Conservation (phyloP, 2,888 invertebrate genomes). For the Allophyes oxyacanthae region DNA sequence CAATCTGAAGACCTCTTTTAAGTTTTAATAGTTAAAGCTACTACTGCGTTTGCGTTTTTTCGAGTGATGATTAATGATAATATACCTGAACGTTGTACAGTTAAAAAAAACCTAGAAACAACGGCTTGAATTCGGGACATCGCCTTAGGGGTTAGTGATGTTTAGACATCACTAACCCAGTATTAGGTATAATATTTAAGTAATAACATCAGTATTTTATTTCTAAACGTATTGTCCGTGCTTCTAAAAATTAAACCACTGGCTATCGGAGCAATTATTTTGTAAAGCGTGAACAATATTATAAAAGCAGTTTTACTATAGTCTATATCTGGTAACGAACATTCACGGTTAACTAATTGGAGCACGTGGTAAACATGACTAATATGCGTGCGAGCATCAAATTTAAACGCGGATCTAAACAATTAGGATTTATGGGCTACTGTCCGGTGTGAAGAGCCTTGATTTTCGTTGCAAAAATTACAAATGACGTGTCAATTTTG, state of each 20-base stretch:
- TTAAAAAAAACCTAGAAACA: too few relatives aligned
- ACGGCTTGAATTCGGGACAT: too few relatives aligned
- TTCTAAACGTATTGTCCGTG: too few relatives aligned
- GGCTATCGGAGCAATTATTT: constrained; percentile 24
- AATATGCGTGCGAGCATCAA: constrained; percentile 38
- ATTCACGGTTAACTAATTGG: constrained; percentile 22
- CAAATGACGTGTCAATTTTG: too few relatives aligned
- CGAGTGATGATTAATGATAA: too few relatives aligned
- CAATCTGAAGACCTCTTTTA: neutral
- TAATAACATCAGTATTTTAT: too few relatives aligned
- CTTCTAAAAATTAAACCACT: constrained; percentile 20
- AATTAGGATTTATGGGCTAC: constrained; percentile 32
- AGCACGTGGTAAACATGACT: constrained; percentile 36
- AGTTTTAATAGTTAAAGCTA: neutral
- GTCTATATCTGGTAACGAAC: constrained; percentile 32
- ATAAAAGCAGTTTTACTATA: constrained; percentile 13
- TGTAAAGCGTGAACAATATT: constrained; percentile 32
- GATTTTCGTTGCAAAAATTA: too few relatives aligned
- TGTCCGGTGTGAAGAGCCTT: constrained; percentile 1
- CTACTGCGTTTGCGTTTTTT: too few relatives aligned
- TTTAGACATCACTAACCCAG: too few relatives aligned
- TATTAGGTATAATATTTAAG: too few relatives aligned
- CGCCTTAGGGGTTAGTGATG: too few relatives aligned
- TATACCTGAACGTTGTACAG: too few relatives aligned
- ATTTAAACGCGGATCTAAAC: constrained; percentile 28